Percentiles rank a stretch among this genome's conserved stretches.
Evolutionary conservation across 2,797 vertebrate species (phyloP).

Genomic region (Tauraco hartlaubi): DNA sequence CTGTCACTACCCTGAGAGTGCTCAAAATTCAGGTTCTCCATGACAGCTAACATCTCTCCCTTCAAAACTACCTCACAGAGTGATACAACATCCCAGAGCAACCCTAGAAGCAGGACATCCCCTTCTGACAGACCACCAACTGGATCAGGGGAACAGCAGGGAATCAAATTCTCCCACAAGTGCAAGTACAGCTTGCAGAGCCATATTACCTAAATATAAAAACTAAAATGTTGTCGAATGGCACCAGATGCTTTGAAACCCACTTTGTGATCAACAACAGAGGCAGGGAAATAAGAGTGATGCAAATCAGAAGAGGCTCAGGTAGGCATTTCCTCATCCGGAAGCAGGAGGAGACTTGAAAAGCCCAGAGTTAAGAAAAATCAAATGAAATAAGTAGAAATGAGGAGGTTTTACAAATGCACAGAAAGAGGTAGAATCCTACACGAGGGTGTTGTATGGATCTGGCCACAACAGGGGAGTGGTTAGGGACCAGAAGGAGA

Average conservation of each 20-base stretch:
- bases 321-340: background rate
- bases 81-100: accelerated
- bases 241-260: background rate
- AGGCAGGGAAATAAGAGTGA: background rate
- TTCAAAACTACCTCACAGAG: background rate
- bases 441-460: too few species aligned
- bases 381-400: background rate
- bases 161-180: background rate
- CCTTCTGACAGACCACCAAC: background rate
- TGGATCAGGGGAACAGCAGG: background rate
- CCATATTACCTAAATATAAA: accelerated
- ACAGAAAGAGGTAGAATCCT: background rate
- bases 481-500: background rate
- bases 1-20: background rate
- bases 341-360: background rate
- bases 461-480: background rate
- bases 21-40: background rate
- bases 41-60: background rate
- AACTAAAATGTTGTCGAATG: background rate
- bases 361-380: background rate
- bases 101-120: background rate
- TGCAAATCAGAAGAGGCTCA: background rate
- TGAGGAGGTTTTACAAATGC: background rate
- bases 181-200: background rate
- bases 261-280: background rate